Base-by-base conservation (phyloP, 2,888 invertebrate genomes). In the Drosophila affinis region DNA sequence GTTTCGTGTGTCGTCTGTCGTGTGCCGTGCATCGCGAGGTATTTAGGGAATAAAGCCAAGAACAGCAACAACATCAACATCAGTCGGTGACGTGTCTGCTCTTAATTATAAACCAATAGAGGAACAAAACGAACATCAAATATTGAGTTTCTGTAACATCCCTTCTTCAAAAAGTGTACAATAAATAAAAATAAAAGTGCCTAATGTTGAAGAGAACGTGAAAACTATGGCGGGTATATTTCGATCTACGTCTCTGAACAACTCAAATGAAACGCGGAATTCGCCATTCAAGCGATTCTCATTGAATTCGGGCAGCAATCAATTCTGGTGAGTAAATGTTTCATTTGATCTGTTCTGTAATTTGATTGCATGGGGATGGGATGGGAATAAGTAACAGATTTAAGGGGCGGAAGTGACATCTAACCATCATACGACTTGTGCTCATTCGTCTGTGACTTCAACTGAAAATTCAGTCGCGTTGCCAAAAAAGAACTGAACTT, bases 151-250 rank as follows among this genome's bases (percentile, higher is more conserved):
- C 57, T 56, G 51, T 27, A 58, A 57, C 51, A 32, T 10, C 10
- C 47, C 17, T 5, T 10, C 39, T 29, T 48, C 27, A 44, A 45
- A 55, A 68, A 44, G 17, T 27, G 45, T 57, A 58, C 46, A 47
- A 63, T 61, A 61, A 10, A 34, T 12, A 49, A 27, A 32, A 49
- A 34, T 39, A 64, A 62, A 59, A 57, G 32, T 47, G 29, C 34
- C 21, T 72, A 82, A 76, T 83, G 87, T 64, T 64, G 70, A 75
- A 62, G 47, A 55, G 54, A 57, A 62, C 53, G 52, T 61, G 71
- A 65, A 68, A 79, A n/a, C 39, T 73, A 92, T 92, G 92, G 85
- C 92, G 76, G 91, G 91, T 75, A 85, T 92, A 77, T 92, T 90
- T 89, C 91, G 92, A 71, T 88, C 83, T 61, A 84, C 87, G 71